Percentiles rank a stretch among this genome's conserved stretches.
phyloP scores from a whole-genome alignment of 1,140 invertebrate genomes.

The Brachionus asplanchnoidis region DNA sequence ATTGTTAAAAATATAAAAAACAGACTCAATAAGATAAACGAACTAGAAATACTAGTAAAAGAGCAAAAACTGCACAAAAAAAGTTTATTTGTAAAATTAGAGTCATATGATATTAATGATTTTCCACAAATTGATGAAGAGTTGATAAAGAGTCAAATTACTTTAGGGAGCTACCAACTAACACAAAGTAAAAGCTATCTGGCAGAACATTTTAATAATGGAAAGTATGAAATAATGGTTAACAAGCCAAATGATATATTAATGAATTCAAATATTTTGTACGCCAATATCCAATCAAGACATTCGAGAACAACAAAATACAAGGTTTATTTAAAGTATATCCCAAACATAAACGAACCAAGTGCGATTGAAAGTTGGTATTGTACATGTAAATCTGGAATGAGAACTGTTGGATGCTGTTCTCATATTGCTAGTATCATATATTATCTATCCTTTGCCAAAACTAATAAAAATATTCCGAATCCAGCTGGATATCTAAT shows the following conservation, averaged over 20 bases:
- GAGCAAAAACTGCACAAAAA: not conserved
- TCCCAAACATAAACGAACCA: not conserved
- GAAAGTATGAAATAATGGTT: not conserved
- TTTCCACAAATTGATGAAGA: not conserved
- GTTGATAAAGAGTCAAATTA: not conserved
- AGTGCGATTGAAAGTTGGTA: not conserved
- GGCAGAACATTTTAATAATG: not conserved
- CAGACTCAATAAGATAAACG: not conserved
- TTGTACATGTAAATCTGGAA: conserved; percentile 8
- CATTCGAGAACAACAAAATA: not conserved
- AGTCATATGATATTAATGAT: not conserved
- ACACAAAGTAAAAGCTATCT: not conserved
- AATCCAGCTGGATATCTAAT: not conserved
- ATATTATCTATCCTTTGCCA: not conserved
- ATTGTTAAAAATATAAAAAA: not conserved
- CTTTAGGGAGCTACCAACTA: not conserved
- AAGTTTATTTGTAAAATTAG: not conserved
- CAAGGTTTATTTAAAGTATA: not conserved
- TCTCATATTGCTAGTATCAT: not conserved
- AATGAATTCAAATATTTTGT: not conserved
- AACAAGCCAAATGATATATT: not conserved
- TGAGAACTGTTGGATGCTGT: not conserved
- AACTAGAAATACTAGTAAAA: not conserved
- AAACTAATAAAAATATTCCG: not conserved
- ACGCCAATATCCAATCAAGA: not conserved